Percentiles rank a stretch among this genome's conserved stretches.
Evolutionary conservation across 2,113 vertebrate genomes (phyloP).

Genomic region (Puntigrus tetrazona): DNA sequence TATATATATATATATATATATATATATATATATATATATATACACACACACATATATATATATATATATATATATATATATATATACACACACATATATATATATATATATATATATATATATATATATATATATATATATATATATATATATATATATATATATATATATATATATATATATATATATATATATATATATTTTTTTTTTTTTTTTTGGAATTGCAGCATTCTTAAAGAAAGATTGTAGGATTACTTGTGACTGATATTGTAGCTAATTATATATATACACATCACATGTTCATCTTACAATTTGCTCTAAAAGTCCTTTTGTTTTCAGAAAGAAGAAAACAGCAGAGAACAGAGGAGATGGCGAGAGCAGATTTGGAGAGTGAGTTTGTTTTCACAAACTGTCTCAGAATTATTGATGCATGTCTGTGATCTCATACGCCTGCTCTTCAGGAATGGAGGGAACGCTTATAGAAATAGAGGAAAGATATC

Average conservation of each 20-base stretch:
- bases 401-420: neutral
- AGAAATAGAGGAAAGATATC: slow-evolving; percentile 68
- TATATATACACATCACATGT: neutral
- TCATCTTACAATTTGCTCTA: neutral
- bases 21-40: too few species aligned
- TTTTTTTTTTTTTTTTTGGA: too few species aligned
- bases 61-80: too few species aligned
- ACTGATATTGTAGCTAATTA: neutral
- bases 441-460: slow-evolving; percentile 60
- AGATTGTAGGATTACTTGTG: neutral
- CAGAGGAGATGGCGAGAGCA: slow-evolving; percentile 83
- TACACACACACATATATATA: too few species aligned
- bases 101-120: too few species aligned
- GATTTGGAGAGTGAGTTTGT: slow-evolving; percentile 80
- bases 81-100: too few species aligned
- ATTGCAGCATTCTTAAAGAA: neutral
- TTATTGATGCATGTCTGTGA: too few species aligned
- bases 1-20: too few species aligned
- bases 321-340: slow-evolving; percentile 71
- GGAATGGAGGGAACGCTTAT: slow-evolving; percentile 84
- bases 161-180: too few species aligned
- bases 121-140: too few species aligned
- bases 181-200: too few species aligned
- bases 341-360: slow-evolving; percentile 87
- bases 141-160: too few species aligned